Evolutionary conservation across 1,140 invertebrate species (phyloP).

Genomic region (Drosophila leontia): DNA sequence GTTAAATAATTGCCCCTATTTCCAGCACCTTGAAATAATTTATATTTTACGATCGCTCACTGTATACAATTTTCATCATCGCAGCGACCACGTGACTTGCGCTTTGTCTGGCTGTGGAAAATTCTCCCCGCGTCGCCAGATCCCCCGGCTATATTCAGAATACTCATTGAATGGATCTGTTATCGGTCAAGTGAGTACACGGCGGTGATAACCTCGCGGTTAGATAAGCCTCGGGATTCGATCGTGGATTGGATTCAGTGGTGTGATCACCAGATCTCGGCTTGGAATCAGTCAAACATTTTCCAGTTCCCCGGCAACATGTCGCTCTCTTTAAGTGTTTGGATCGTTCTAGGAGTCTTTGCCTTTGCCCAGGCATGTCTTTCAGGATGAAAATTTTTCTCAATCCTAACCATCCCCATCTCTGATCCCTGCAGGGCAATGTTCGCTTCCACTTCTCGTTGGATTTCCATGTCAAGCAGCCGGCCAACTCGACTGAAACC

Average conservation of each 20-base stretch:
- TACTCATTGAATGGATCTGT: constrained; percentile 41
- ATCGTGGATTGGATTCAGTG: constrained; percentile 32
- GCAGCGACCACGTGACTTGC: constrained; percentile 33
- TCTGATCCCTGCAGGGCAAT: constrained; percentile 41
- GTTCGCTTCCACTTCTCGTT: constrained; percentile 58
- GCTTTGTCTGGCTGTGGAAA: constrained; percentile 18
- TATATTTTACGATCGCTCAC: constrained; percentile 20
- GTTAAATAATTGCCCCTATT: constrained; percentile 12
- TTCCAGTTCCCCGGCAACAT: constrained; percentile 50
- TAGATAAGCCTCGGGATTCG: constrained; percentile 20
- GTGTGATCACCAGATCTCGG: constrained; percentile 69
- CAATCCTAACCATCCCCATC: background rate
- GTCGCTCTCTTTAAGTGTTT: constrained; percentile 27
- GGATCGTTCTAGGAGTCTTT: constrained; percentile 27
- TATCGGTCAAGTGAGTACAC: constrained; percentile 38
- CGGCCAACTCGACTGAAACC: constrained; percentile 25
- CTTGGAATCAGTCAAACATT: constrained; percentile 46
- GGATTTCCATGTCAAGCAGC: constrained; percentile 61
- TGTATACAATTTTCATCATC: constrained; percentile 24
- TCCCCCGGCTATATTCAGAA: background rate
- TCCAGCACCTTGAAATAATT: constrained; percentile 20
- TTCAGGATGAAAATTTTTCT: background rate
- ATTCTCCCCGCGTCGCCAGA: background rate
- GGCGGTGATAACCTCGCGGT: constrained; percentile 24
- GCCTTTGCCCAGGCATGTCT: constrained; percentile 39